phyloP scores from a whole-genome alignment of 1,140 invertebrate genomes.

The Sinella curviseta region DNA sequence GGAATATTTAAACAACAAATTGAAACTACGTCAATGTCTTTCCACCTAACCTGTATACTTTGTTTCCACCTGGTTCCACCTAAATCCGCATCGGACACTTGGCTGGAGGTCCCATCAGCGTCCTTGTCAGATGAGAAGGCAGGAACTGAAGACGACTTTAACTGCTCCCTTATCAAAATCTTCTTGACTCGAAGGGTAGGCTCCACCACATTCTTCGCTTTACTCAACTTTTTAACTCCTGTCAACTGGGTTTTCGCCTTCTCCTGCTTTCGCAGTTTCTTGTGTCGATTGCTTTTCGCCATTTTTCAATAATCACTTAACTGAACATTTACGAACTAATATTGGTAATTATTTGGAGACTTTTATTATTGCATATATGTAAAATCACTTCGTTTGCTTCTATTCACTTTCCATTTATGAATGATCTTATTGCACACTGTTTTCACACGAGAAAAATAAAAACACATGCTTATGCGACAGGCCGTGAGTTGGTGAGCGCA shows the following conservation, averaged over 20 bases:
- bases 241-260: conserved; percentile 47
- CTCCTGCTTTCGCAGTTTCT: conserved; percentile 43
- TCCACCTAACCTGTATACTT: conserved; percentile 40
- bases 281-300: conserved; percentile 47
- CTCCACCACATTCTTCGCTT: conserved; percentile 44
- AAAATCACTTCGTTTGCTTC: too few species aligned
- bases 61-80: conserved; percentile 24
- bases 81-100: neutral
- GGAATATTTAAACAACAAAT: neutral
- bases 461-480: too few species aligned
- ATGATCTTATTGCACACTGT: too few species aligned
- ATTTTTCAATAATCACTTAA: conserved; percentile 17
- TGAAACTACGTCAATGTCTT: neutral
- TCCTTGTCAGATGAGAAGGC: neutral
- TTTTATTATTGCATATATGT: too few species aligned
- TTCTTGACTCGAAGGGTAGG: conserved; percentile 46
- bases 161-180: conserved; percentile 46
- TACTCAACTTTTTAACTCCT: conserved; percentile 37
- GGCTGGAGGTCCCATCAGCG: neutral
- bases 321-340: neutral
- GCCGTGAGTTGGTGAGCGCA: too few species aligned
- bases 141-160: conserved; percentile 18
- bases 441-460: too few species aligned
- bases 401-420: too few species aligned
- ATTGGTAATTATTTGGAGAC: too few species aligned